Percentiles rank a stretch among this genome's conserved stretches.
These are phyloP conservation scores for Bubalus kerabau DNA, from an alignment of 2,113 vertebrate species.

Conservation along the genomic window DNA sequence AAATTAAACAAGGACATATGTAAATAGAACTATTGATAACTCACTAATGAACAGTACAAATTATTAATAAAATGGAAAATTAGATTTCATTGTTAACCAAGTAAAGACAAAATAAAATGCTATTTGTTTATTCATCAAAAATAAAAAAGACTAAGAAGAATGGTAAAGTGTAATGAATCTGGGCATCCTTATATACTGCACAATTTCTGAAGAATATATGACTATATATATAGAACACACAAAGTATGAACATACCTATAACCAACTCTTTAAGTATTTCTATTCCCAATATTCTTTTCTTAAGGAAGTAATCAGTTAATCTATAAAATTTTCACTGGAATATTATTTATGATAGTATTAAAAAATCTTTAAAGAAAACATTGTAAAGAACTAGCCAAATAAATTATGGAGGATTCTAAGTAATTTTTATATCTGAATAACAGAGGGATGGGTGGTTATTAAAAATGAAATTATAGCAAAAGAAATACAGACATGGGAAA, in stretches of 20 bases:
- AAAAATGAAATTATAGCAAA: conserved; percentile 39
- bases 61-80: not conserved
- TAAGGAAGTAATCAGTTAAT: not conserved
- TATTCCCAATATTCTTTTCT: not conserved
- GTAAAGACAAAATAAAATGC: not conserved
- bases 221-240: not conserved
- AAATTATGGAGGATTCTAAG: not conserved
- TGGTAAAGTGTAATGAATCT: not conserved
- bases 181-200: not conserved
- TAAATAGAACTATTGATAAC: not conserved
- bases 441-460: not conserved
- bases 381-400: not conserved
- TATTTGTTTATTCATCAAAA: not conserved
- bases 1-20: not conserved
- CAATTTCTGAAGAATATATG: not conserved
- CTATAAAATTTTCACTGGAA: not conserved
- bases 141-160: not conserved
- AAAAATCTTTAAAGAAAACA: not conserved
- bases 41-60: not conserved
- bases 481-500: not conserved
- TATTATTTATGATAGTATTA: not conserved
- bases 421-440: not conserved
- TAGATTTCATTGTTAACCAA: not conserved
- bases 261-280: not conserved
- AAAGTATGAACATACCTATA: not conserved